A percentile compares a stretch with the other conserved stretches of the same genome.
These are phyloP conservation scores for Chionis minor DNA, from an alignment of 2,113 vertebrate genomes.

Conservation along the genomic window DNA sequence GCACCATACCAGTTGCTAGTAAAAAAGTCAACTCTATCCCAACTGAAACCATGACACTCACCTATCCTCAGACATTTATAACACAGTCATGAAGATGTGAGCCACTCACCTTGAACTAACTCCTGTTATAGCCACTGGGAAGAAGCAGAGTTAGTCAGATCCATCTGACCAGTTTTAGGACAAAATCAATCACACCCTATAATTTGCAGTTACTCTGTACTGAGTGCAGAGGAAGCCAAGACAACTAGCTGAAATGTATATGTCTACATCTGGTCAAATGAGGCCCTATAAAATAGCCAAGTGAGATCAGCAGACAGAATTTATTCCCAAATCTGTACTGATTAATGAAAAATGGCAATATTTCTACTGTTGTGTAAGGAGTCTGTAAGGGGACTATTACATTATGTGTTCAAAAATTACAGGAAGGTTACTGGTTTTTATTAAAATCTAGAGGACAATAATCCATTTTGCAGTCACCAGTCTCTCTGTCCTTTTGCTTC, in stretches of 20 bases:
- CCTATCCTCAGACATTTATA: background rate
- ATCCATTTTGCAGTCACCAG: background rate
- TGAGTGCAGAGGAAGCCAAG: background rate
- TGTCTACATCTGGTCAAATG: background rate
- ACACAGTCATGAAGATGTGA: background rate
- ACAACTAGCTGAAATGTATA: background rate
- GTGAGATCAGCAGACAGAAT: background rate
- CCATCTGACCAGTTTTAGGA: background rate
- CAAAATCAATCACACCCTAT: background rate
- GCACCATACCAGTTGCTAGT: background rate
- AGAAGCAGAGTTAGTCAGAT: background rate
- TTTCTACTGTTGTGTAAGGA: background rate
- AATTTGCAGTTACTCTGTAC: background rate
- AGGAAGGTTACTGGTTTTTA: background rate
- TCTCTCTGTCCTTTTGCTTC: background rate
- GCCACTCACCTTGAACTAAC: background rate
- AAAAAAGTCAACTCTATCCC: background rate
- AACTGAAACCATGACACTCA: background rate
- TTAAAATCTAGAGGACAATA: constrained; percentile 28
- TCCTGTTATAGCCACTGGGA: background rate
- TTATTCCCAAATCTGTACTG: background rate
- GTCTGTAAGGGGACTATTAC: background rate
- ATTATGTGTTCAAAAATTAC: constrained; percentile 9
- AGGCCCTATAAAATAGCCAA: background rate
- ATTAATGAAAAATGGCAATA: background rate